Conservation (phyloP, 1,140 invertebrate genomes). For the Anagrus nilaparvatae region DNA sequence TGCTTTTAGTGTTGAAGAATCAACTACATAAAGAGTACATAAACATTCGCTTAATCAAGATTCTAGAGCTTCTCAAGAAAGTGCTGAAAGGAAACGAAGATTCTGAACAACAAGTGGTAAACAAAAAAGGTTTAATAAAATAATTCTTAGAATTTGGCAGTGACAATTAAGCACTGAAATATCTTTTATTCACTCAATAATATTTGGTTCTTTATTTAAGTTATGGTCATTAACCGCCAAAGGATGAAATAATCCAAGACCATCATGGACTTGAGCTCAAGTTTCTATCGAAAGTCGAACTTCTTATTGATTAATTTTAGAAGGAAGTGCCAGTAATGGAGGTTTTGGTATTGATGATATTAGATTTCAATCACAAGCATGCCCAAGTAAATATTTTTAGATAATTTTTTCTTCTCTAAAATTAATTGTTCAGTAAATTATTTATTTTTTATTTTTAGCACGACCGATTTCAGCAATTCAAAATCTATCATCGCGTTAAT, state of each 20-base stretch:
- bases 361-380: constrained; percentile 48
- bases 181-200: not conserved
- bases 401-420: no score
- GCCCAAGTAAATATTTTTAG: constrained; percentile 47
- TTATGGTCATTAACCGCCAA: constrained; percentile 51
- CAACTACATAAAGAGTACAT: constrained; percentile 44
- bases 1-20: constrained; percentile 49
- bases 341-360: constrained; percentile 60
- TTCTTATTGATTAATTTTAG: constrained; percentile 46
- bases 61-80: constrained; percentile 9
- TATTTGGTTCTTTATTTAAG: constrained; percentile 24
- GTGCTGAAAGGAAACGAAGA: constrained; percentile 17
- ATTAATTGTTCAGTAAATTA: no score
- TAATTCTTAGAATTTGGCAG: no score
- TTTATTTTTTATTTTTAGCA: no score
- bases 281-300: constrained; percentile 44
- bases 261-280: constrained; percentile 53
- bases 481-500: no score
- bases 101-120: constrained; percentile 6
- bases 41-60: constrained; percentile 21
- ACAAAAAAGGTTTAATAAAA: no score
- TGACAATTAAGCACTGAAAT: no score
- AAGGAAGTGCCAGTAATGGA: constrained; percentile 55
- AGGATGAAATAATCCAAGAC: constrained; percentile 48
- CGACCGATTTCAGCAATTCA: no score